Conservation (phyloP, 2,888 invertebrate species). For the Aphidoletes aphidimyza region DNA sequence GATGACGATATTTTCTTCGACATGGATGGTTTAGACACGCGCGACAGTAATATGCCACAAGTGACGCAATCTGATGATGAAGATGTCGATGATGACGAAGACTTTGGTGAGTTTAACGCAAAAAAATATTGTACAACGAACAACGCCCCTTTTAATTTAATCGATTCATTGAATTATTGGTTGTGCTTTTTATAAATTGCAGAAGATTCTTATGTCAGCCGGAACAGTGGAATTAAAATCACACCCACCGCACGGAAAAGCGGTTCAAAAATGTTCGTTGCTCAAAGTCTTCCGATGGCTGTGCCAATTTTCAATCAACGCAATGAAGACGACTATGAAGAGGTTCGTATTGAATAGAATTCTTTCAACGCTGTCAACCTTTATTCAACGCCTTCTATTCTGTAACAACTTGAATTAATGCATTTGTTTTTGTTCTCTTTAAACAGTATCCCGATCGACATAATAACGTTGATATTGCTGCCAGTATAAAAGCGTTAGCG, state of each 20-base stretch:
- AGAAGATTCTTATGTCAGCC: constrained; percentile 16
- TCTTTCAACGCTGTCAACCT: too few relatives aligned
- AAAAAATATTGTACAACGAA: neutral
- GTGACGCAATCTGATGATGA: constrained; percentile 51
- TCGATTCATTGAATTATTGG: neutral
- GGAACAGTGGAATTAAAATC: neutral
- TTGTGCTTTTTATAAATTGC: neutral
- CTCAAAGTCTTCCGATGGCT: constrained; percentile 82
- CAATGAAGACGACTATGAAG: constrained; percentile 60
- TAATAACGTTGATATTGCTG: constrained; percentile 84
- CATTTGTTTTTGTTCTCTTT: constrained; percentile 42
- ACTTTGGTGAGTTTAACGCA: constrained; percentile 35
- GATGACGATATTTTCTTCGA: constrained; percentile 55
- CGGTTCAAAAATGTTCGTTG: constrained; percentile 64
- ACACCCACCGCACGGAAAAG: neutral
- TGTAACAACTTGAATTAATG: constrained; percentile 56
- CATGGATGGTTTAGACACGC: constrained; percentile 55
- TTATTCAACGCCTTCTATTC: too few relatives aligned
- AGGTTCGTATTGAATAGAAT: constrained; percentile 60
- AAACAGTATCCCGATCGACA: constrained; percentile 63
- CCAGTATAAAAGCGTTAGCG: constrained; percentile 91
- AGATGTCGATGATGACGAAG: constrained; percentile 61
- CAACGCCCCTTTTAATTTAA: neutral
- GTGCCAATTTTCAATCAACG: constrained; percentile 69
- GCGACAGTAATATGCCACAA: constrained; percentile 16